Base-by-base conservation (phyloP, 23 tunicate species). In the Phallusia fumigata region DNA sequence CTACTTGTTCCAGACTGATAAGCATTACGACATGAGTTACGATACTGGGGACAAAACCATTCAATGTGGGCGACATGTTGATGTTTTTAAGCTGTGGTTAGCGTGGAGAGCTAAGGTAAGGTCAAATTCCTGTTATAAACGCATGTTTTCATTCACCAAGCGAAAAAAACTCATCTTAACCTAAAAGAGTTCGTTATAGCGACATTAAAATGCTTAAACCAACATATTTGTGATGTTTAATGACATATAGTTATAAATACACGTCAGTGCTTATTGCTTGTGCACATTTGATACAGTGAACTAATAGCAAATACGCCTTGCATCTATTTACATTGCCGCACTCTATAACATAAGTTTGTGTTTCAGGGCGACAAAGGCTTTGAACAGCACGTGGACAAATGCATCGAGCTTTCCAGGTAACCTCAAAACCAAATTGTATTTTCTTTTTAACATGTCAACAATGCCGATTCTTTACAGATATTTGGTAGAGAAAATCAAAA, bases 71-170 rank as follows among this genome's bases (percentile, higher is more conserved):
- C 86, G 98, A 2, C 95, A 90, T 35, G 95, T 90, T 12, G 98
- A 95, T 79, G 91, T 82, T 8, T 95, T 95, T 83, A 95, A 95
- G 65, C 84, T 95, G 15, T 95, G 99, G 99, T 75, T 95, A 1
- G 84, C 95, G 0, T 95, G 99, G 99, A 79, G 85, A 65, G 99
- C 99, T 73, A 95, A 95, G 86, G 98, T 95, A 77, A 79, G 72
- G 22, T 3, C 47, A 5, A 52, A 32, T 31, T 31, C 12, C 6
- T 30, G 74, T 11, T n/a, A n/a, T n/a, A n/a, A n/a, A n/a, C n/a
- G n/a, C n/a, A n/a, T n/a, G n/a, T n/a, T n/a, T n/a, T 11, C 74
- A 2, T 30, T 77, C 10, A 40, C 10, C 47, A 40, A 40, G 47
- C n/a, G n/a, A n/a, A 40, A 40, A 40, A 40, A 40, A 40, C 47